Evolutionary conservation across 2,113 vertebrate genomes (phyloP).

Genomic region (Charadrius vociferus): DNA sequence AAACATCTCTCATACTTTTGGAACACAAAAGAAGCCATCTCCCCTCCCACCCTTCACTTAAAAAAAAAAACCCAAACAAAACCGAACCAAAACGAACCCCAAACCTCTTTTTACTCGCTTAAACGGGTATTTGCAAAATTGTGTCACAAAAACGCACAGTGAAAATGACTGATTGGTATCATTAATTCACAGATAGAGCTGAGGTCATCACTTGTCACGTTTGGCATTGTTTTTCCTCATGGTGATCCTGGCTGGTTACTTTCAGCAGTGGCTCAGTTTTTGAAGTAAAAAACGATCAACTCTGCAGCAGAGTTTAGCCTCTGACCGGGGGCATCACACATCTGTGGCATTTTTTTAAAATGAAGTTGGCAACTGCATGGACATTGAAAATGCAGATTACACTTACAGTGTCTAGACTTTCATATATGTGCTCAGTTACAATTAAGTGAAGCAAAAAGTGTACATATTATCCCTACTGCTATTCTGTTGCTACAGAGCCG

Average conservation of each 20-base stretch:
- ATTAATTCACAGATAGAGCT: conserved; percentile 66
- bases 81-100: background rate
- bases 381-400: conserved; percentile 79
- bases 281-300: conserved; percentile 65
- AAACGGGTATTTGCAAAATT: conserved; percentile 49
- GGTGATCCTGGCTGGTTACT: conserved; percentile 68
- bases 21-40: conserved; percentile 11
- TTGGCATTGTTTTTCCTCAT: conserved; percentile 69
- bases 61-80: background rate
- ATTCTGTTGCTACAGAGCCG: conserved; percentile 80
- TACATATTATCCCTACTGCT: conserved; percentile 80
- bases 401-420: conserved; percentile 85
- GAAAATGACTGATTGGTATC: conserved; percentile 67
- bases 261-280: conserved; percentile 70
- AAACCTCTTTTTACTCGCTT: conserved; percentile 53
- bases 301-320: conserved; percentile 70
- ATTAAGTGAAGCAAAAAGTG: conserved; percentile 81
- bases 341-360: conserved; percentile 78
- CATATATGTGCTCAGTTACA: conserved; percentile 82
- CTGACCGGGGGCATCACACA: conserved; percentile 77
- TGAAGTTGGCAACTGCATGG: conserved; percentile 77
- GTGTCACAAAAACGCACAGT: conserved; percentile 76
- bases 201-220: conserved; percentile 67
- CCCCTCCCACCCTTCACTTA: conserved; percentile 26
- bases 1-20: conserved; percentile 58